Evolutionary conservation across 2,888 invertebrate genomes (phyloP).

Genomic region (Rhamphomyia laevipes): DNA sequence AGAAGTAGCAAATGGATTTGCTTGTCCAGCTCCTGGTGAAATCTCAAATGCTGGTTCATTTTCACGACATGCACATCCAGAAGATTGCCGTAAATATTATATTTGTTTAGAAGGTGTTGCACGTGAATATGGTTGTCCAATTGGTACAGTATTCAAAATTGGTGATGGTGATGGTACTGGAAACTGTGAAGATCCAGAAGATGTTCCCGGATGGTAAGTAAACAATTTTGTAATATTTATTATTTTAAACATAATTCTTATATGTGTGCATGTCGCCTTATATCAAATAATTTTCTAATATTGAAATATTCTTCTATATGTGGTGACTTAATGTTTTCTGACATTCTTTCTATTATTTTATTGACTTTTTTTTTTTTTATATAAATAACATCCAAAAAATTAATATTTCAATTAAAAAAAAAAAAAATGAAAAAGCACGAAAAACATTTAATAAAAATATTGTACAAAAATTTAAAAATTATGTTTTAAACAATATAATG

Average conservation of each 20-base stretch:
- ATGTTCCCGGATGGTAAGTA: slow-evolving; percentile 93
- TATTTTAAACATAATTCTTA: background rate
- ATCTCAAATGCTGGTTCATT: slow-evolving; percentile 75
- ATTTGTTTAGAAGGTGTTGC: slow-evolving; percentile 85
- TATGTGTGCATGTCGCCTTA: background rate
- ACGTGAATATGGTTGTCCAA: slow-evolving; percentile 89
- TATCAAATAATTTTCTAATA: too few relatives aligned
- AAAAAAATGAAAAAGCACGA: too few relatives aligned
- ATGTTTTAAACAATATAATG: background rate
- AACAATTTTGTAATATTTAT: background rate
- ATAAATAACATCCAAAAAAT: too few relatives aligned
- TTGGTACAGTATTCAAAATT: slow-evolving; percentile 92
- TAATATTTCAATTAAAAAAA: too few relatives aligned
- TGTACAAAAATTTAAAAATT: too few relatives aligned
- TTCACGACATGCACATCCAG: slow-evolving; percentile 90
- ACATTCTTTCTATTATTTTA: too few relatives aligned
- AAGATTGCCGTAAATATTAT: slow-evolving; percentile 90
- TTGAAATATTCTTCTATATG: too few relatives aligned
- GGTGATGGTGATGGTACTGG: slow-evolving; percentile 82
- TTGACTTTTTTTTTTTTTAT: too few relatives aligned
- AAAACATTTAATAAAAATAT: too few relatives aligned
- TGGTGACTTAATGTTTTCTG: too few relatives aligned
- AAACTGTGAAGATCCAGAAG: slow-evolving; percentile 90
- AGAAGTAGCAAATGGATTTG: slow-evolving; percentile 87
- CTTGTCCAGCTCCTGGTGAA: slow-evolving; percentile 70